Percentiles rank a stretch among this genome's conserved stretches.
These are phyloP conservation scores for Pocillopora meandrina DNA, from an alignment of 92 coral and sea anemone species.

Conservation along the genomic window DNA sequence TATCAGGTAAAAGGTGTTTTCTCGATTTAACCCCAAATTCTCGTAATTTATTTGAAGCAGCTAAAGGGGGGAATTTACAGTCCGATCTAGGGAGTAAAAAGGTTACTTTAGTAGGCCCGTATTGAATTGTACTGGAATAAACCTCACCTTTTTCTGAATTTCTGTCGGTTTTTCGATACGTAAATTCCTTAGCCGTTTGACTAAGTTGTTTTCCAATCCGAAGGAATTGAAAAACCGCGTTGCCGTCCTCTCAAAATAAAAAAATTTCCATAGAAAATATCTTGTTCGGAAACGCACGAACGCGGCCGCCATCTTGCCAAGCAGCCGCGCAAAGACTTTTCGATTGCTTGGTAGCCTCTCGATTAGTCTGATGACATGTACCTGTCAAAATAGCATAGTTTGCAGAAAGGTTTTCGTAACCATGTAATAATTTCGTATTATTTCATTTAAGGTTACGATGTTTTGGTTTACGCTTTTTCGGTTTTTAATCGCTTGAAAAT, in stretches of 20 bases:
- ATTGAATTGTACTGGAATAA: not conserved
- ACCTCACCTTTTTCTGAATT: constrained; percentile 79
- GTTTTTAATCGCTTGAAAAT: not conserved
- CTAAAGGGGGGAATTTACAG: no score
- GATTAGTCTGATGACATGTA: constrained; percentile 30
- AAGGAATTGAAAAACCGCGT: constrained; percentile 61
- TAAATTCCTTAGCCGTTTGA: constrained; percentile 57
- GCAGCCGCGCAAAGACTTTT: not conserved
- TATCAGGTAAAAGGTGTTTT: no score
- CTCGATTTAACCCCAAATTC: no score
- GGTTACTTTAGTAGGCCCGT: no score
- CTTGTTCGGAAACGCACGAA: not conserved
- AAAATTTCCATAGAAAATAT: not conserved
- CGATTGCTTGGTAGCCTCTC: constrained; percentile 25
- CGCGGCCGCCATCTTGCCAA: constrained; percentile 65
- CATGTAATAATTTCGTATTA: not conserved
- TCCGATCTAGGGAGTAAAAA: not conserved
- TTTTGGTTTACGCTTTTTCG: not conserved
- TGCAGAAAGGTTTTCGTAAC: not conserved
- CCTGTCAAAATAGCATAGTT: not conserved
- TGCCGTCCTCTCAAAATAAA: constrained; percentile 37
- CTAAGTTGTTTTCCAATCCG: constrained; percentile 57
- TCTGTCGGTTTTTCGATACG: constrained; percentile 68
- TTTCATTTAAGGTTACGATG: not conserved
- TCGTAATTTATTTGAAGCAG: no score